Evolutionary conservation across 2,113 vertebrate species (phyloP).

Genomic region (Pelvicachromis taeniatus): DNA sequence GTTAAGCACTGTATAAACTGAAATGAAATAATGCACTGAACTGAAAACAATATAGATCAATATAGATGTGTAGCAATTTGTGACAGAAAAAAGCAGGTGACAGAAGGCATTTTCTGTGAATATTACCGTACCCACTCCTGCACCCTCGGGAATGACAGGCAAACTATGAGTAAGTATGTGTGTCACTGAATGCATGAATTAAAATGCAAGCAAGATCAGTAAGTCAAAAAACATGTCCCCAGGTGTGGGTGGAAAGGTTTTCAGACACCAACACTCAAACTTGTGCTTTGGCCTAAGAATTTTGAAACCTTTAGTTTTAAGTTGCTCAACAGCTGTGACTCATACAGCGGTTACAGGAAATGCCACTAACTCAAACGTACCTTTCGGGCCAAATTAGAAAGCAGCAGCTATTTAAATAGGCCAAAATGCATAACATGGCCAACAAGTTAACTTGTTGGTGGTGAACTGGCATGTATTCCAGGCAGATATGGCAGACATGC

Average conservation of each 20-base stretch:
- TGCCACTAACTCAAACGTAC: neutral
- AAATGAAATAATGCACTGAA: neutral
- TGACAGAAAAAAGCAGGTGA: neutral
- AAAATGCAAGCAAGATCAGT: neutral
- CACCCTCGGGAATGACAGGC: neutral
- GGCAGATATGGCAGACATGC: conserved; percentile 12
- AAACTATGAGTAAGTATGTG: neutral
- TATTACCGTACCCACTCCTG: neutral
- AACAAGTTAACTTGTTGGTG: conserved; percentile 12
- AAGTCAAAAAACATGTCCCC: neutral
- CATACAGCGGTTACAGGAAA: neutral
- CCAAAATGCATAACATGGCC: neutral
- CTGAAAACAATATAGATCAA: neutral
- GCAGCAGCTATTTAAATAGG: neutral
- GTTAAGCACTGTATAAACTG: neutral
- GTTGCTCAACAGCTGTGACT: neutral
- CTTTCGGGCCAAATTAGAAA: neutral
- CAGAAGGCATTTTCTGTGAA: neutral
- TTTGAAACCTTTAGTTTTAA: neutral
- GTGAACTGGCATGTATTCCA: neutral
- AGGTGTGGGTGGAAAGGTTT: neutral
- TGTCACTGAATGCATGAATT: neutral
- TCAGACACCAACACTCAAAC: neutral
- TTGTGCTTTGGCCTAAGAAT: neutral
- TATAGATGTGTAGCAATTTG: neutral